A percentile compares a stretch with the other conserved stretches of the same genome.
Conservation (phyloP, 2,113 vertebrate species). For the Opisthocomus hoazin region DNA sequence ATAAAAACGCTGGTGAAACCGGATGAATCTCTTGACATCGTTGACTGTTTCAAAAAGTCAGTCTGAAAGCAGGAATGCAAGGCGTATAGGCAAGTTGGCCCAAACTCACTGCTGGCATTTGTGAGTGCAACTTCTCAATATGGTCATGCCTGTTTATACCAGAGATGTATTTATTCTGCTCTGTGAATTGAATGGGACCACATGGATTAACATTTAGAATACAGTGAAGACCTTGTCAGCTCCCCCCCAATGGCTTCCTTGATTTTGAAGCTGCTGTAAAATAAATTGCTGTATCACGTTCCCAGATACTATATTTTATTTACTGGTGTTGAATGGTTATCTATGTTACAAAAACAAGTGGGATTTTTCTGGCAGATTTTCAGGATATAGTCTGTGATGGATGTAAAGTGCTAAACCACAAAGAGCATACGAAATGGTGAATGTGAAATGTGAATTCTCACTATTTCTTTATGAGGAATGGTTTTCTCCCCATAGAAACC, state of each 20-base stretch:
- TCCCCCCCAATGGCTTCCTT: not conserved
- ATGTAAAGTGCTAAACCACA: not conserved
- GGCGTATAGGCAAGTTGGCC: not conserved
- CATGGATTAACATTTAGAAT: not conserved
- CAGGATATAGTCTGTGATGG: not conserved
- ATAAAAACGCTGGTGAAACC: not conserved
- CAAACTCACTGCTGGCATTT: not conserved
- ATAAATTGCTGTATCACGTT: not conserved
- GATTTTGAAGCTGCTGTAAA: not conserved
- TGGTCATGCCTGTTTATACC: not conserved
- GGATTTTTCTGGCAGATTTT: not conserved
- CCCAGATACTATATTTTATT: not conserved
- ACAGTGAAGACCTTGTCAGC: not conserved
- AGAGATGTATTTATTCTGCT: not conserved
- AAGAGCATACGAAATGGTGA: not conserved
- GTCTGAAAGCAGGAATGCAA: not conserved
- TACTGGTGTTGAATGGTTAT: not conserved
- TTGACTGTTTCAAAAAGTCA: not conserved
- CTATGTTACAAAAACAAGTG: not conserved
- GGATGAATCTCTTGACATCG: not conserved
- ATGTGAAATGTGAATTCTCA: not conserved
- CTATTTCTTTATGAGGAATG: not conserved
- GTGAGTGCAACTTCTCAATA: not conserved
- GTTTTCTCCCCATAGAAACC: not conserved
- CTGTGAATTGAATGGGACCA: not conserved